A percentile compares a stretch with the other conserved stretches of the same genome.
Conservation (phyloP, 2,888 invertebrate species). For the Biston betularia region DNA sequence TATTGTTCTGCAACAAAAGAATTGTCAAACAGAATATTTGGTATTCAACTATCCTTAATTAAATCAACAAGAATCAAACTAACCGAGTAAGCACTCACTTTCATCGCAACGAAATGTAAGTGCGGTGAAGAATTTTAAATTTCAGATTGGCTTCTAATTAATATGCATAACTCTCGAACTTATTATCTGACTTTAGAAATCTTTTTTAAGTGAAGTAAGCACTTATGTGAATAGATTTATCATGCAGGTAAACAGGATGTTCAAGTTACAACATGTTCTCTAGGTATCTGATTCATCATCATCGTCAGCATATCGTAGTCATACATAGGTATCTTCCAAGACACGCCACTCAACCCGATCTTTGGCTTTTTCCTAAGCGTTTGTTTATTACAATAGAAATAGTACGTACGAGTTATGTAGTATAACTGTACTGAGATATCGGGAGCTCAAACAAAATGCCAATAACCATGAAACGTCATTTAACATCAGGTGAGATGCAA, state of each 20-base stretch:
- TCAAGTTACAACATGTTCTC: too few species aligned
- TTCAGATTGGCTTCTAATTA: conserved; percentile 81
- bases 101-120: conserved; percentile 52
- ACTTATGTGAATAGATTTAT: not conserved
- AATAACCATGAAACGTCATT: too few species aligned
- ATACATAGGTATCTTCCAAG: too few species aligned
- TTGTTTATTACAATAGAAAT: too few species aligned
- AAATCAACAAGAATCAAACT: conserved; percentile 46
- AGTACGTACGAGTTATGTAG: too few species aligned
- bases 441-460: too few species aligned
- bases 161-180: conserved; percentile 70
- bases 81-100: conserved; percentile 56
- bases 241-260: not conserved
- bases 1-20: conserved; percentile 17
- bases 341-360: too few species aligned
- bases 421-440: too few species aligned
- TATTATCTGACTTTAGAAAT: conserved; percentile 51
- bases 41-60: conserved; percentile 39
- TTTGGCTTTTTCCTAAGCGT: too few species aligned
- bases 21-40: conserved; percentile 14
- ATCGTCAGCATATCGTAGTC: too few species aligned
- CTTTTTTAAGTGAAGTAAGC: not conserved
- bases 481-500: too few species aligned
- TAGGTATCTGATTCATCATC: too few species aligned
- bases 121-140: conserved; percentile 65